Conservation (phyloP, 2,888 invertebrate species). For the Ormia ochracea region DNA sequence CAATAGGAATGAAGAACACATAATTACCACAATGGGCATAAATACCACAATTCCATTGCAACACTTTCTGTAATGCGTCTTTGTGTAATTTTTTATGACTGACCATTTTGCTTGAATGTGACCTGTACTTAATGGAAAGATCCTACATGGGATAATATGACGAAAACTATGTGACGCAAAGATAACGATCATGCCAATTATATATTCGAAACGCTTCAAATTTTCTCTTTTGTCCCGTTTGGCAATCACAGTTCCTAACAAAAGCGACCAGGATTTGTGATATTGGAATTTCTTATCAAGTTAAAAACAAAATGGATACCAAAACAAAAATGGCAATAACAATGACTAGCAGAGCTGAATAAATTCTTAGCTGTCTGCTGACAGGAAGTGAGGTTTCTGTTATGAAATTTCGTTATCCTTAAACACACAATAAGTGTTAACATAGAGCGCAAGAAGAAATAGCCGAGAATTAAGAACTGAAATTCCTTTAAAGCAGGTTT, state of each 20-base stretch:
- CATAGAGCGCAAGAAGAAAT: too few relatives aligned
- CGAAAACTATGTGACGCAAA: background rate
- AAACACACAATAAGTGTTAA: background rate
- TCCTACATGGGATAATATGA: background rate
- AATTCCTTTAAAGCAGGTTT: background rate
- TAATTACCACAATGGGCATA: too few relatives aligned
- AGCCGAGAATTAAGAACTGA: too few relatives aligned
- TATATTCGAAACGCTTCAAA: background rate
- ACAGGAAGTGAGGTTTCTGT: background rate
- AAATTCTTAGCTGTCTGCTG: background rate
- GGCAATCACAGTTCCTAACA: background rate
- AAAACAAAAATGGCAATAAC: background rate
- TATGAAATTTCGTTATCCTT: background rate
- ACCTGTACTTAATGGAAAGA: background rate
- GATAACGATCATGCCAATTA: background rate
- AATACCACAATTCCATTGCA: background rate
- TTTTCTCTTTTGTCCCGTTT: background rate
- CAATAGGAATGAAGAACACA: background rate
- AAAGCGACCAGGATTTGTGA: background rate
- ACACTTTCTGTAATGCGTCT: background rate
- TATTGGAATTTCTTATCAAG: slow-evolving; percentile 17
- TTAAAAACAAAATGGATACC: background rate
- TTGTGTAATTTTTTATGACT: background rate
- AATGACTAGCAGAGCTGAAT: background rate
- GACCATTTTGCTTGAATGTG: background rate